Evolutionary conservation across 2,113 vertebrate species (phyloP).

Genomic region (Oreotrochilus melanogaster): DNA sequence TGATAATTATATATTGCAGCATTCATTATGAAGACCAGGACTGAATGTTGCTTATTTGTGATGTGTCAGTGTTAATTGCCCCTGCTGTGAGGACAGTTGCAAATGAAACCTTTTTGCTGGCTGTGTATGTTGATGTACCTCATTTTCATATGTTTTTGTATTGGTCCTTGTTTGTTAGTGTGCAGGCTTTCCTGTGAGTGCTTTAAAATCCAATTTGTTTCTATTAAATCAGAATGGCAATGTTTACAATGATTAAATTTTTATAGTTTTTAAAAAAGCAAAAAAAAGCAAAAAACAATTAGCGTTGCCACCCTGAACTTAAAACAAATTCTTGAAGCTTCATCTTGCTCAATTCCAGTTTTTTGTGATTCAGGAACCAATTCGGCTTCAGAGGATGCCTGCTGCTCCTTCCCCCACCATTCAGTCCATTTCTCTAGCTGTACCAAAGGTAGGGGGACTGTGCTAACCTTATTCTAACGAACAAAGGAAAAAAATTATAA

Average conservation of each 20-base stretch:
- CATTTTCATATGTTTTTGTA: conserved; percentile 25
- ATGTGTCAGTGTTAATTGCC: conserved; percentile 15
- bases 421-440: conserved; percentile 82
- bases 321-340: conserved; percentile 59
- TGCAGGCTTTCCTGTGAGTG: conserved; percentile 73
- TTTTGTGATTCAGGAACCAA: conserved; percentile 83
- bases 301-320: conserved; percentile 12
- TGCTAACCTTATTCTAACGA: conserved; percentile 43
- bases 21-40: not conserved
- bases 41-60: conserved; percentile 6
- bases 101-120: not conserved
- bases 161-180: conserved; percentile 47
- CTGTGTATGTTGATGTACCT: conserved; percentile 19
- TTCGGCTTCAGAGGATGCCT: conserved; percentile 79
- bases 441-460: conserved; percentile 88
- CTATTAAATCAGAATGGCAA: not conserved
- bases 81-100: not conserved
- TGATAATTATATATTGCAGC: not conserved
- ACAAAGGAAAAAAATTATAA: not conserved
- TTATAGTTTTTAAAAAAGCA: not conserved
- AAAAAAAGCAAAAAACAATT: not conserved
- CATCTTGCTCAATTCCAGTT: conserved; percentile 68
- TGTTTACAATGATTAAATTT: not conserved
- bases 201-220: conserved; percentile 15
- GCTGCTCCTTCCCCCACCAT: conserved; percentile 81